A percentile compares a stretch with the other conserved stretches of the same genome.
Conservation (phyloP, 2,888 invertebrate species). For the Drosophila borborema region DNA sequence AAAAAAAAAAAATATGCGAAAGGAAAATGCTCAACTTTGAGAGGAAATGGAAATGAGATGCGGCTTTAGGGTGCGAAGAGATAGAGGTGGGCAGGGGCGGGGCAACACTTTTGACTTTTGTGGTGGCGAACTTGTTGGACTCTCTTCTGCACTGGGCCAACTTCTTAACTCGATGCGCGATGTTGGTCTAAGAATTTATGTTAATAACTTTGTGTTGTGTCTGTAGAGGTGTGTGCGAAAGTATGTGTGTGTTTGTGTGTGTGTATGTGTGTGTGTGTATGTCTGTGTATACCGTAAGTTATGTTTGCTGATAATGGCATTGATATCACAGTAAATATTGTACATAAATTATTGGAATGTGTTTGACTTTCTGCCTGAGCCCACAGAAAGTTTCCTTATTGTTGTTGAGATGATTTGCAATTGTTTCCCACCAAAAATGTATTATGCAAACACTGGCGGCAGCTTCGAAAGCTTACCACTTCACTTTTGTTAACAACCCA, state of each 20-base stretch:
- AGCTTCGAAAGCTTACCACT: conserved; percentile 39
- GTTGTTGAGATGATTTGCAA: conserved; percentile 13
- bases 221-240: conserved; percentile 12
- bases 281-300: conserved; percentile 47
- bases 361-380: conserved; percentile 36
- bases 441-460: conserved; percentile 40
- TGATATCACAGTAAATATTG: conserved; percentile 73
- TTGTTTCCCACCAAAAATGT: conserved; percentile 12
- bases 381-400: conserved; percentile 24
- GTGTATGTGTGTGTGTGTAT: conserved; percentile 13
- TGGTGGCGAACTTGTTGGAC: conserved; percentile 62
- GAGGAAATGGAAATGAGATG: conserved; percentile 34
- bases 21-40: conserved; percentile 50
- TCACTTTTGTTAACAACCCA: conserved; percentile 33
- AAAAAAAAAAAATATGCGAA: neutral
- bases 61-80: conserved; percentile 10
- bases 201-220: conserved; percentile 70
- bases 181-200: conserved; percentile 73
- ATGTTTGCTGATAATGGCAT: conserved; percentile 71
- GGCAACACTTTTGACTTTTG: conserved; percentile 74
- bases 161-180: conserved; percentile 53
- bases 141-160: conserved; percentile 23
- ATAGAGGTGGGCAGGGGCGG: neutral
- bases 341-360: conserved; percentile 50
- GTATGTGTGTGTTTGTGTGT: neutral